These are phyloP conservation scores for Rhizomys pruinosus DNA, from an alignment of 2,113 vertebrate species.

Conservation along the genomic window DNA sequence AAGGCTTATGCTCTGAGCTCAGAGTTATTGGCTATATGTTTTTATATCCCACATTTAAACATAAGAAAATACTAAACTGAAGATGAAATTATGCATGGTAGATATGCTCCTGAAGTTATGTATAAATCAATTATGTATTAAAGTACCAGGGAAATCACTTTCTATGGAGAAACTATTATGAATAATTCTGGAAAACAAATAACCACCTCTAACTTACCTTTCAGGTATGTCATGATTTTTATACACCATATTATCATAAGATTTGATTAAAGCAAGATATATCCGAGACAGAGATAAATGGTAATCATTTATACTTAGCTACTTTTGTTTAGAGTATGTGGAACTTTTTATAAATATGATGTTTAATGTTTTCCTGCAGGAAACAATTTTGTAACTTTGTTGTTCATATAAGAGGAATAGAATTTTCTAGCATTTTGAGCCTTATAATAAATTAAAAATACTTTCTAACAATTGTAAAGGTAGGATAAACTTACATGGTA, in stretches of 20 bases:
- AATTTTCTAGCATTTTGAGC: constrained; percentile 56
- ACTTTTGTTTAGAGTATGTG: background rate
- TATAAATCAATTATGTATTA: constrained; percentile 58
- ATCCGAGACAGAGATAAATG: constrained; percentile 36
- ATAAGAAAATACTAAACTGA: constrained; percentile 45
- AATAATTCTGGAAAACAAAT: constrained; percentile 68
- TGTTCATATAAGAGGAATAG: constrained; percentile 38
- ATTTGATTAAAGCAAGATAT: constrained; percentile 57
- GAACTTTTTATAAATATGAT: constrained; percentile 44
- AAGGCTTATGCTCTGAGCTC: background rate
- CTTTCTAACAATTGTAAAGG: constrained; percentile 45
- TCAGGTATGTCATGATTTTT: constrained; percentile 42
- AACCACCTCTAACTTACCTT: constrained; percentile 45
- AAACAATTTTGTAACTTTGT: constrained; percentile 62
- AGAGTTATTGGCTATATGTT: background rate
- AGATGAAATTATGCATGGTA: constrained; percentile 19
- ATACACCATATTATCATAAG: background rate
- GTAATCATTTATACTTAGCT: constrained; percentile 50
- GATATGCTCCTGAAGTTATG: background rate
- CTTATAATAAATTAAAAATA: constrained; percentile 52
- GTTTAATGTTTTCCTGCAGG: constrained; percentile 56
- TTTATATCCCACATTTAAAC: background rate
- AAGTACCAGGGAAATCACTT: constrained; percentile 60
- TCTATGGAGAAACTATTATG: constrained; percentile 52
- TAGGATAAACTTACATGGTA: background rate